Base-by-base conservation (phyloP, 1,140 invertebrate species). In the Glomeris maerens region DNA sequence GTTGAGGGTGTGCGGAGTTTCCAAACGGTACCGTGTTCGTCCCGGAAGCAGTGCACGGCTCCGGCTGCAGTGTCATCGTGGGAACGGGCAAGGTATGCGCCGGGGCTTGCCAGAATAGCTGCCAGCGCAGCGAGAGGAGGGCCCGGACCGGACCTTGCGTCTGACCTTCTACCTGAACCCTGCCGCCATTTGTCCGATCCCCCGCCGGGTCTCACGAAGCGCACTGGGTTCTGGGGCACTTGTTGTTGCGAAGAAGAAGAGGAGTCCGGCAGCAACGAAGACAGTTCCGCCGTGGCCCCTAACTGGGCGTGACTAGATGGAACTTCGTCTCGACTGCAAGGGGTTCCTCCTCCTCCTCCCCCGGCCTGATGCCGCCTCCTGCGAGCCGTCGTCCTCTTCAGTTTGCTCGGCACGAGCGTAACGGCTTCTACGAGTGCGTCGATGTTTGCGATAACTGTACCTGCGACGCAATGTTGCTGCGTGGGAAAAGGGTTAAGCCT, bases 31-130 rank as follows among this genome's bases (percentile, higher is more conserved):
- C 67, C 68, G 55, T 59, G 59, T 55, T 68, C 65, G 59, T 70
- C 70, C 47, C 72, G 64, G 59, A 89, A 90, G 62, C 80, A 87
- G 65, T 93, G 88, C 39, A 91, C 79, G 3, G 85, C 84, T 31
- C 87, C 88, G 59, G 88, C 81, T 3, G 78, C 78, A 0, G 85
- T 89, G 57, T 93, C 88, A 52, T 89, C 83, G 62, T 90, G 84
- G 47, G 81, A 83, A 13, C 76, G 79, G 0, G 87, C 85, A 26
- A 89, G 69, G 62, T 91, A 84, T 38, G 71, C 74, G 48, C 62
- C 75, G 22, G 65, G 68, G 45, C 55, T 53, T 7, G 57, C 46
- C 2, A 61, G 45, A 27, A 59, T 56, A 25, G 57, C 48, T 14
- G 59, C 58, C 14, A 64, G 47, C 5, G 52, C 49, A 41, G 47